Evolutionary conservation across 1,140 invertebrate species (phyloP).

Genomic region (Calephelis nemesis): DNA sequence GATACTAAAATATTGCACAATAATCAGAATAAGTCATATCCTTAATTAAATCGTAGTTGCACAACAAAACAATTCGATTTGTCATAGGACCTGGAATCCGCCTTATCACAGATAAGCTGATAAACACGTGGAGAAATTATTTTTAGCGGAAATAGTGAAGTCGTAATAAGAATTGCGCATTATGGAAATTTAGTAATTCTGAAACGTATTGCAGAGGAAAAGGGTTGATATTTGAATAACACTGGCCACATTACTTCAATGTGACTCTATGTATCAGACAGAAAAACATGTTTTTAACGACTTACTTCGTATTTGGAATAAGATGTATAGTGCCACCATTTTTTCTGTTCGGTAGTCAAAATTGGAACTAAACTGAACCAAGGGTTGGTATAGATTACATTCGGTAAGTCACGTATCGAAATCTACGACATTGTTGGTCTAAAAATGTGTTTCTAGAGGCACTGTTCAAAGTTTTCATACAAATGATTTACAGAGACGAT

Average conservation of each 20-base stretch:
- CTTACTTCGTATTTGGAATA: neutral
- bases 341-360: too few relatives aligned
- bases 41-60: slow-evolving; percentile 1
- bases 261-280: neutral
- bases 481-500: too few relatives aligned
- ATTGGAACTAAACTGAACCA: too few relatives aligned
- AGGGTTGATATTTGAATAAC: neutral
- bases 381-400: too few relatives aligned
- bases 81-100: slow-evolving; percentile 1
- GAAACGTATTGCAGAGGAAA: neutral
- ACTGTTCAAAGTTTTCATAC: too few relatives aligned
- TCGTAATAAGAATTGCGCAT: slow-evolving; percentile 19
- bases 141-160: slow-evolving; percentile 18
- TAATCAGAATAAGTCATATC: slow-evolving; percentile 1
- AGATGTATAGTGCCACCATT: too few relatives aligned
- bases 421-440: too few relatives aligned
- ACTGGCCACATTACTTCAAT: neutral
- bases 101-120: slow-evolving; percentile 7
- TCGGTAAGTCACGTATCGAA: too few relatives aligned
- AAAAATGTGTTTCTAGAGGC: too few relatives aligned
- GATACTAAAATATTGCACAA: neutral
- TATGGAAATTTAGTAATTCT: neutral
- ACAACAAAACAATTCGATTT: slow-evolving; percentile 1
- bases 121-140: slow-evolving; percentile 21
- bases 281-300: slow-evolving; percentile 5